phyloP scores from a whole-genome alignment of 2,113 vertebrate genomes.

The Corvus cornix region DNA sequence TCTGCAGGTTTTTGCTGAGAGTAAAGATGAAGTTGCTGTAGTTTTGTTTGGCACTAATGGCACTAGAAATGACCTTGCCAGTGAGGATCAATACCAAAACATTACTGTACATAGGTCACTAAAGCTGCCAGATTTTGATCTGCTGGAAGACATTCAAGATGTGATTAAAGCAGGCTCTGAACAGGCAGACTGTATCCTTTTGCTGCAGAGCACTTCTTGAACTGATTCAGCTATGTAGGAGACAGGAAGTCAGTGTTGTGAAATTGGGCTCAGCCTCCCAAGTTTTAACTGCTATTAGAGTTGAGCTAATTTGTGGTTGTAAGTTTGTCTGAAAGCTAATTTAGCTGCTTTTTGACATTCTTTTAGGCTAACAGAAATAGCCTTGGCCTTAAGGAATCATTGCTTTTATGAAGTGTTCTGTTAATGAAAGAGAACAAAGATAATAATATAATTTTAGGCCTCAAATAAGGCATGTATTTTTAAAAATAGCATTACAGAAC shows the following conservation, averaged over 20 bases:
- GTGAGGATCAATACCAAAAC: constrained; percentile 85
- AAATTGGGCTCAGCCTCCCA: neutral
- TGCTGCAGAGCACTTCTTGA: neutral
- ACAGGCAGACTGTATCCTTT: constrained; percentile 95
- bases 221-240: neutral
- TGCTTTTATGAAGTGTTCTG: neutral
- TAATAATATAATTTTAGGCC: neutral
- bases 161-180: constrained; percentile 77
- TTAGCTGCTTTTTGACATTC: neutral
- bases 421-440: constrained; percentile 7
- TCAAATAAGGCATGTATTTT: neutral
- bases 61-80: constrained; percentile 82
- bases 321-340: neutral
- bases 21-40: constrained; percentile 88
- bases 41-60: constrained; percentile 90
- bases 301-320: neutral
- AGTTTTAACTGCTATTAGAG: neutral
- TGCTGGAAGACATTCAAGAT: constrained; percentile 88
- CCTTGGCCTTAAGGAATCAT: neutral
- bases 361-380: neutral
- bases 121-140: constrained; percentile 88
- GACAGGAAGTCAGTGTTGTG: neutral
- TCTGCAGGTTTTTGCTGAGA: constrained; percentile 91
- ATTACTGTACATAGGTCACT: constrained; percentile 85
- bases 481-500: neutral